phyloP scores from a whole-genome alignment of 1,140 invertebrate species.

The Asbolus verrucosus region DNA sequence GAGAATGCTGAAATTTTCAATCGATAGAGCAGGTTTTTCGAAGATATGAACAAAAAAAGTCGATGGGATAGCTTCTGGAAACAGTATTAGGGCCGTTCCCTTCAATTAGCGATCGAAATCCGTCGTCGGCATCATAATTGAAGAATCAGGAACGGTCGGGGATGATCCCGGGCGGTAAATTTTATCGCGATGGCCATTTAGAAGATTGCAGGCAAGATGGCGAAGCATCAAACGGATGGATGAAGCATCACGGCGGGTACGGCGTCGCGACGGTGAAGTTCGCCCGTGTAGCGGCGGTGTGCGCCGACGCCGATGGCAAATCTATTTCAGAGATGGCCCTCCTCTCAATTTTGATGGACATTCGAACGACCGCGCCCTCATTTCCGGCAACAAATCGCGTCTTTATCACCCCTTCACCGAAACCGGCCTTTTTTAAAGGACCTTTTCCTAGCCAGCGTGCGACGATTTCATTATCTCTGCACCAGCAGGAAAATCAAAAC shows the following conservation, averaged over 20 bases:
- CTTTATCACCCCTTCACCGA: slow-evolving; percentile 55
- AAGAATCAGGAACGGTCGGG: slow-evolving; percentile 47
- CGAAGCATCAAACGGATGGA: slow-evolving; percentile 49
- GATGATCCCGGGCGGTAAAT: slow-evolving; percentile 58
- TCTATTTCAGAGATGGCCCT: slow-evolving; percentile 62
- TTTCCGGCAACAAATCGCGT: slow-evolving; percentile 62
- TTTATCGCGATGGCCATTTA: slow-evolving; percentile 63
- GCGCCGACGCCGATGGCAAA: slow-evolving; percentile 58
- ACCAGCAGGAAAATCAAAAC: background rate
- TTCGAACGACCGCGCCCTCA: slow-evolving; percentile 64
- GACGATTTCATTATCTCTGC: background rate
- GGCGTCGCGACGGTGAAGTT: slow-evolving; percentile 58
- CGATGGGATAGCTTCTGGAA: too few species aligned
- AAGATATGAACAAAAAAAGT: too few species aligned
- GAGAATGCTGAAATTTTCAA: too few species aligned
- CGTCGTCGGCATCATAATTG: slow-evolving; percentile 32
- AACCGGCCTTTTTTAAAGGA: slow-evolving; percentile 15
- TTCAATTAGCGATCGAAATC: slow-evolving; percentile 22
- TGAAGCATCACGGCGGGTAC: slow-evolving; percentile 53
- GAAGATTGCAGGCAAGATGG: slow-evolving; percentile 63
- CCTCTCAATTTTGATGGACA: slow-evolving; percentile 66
- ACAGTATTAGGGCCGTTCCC: slow-evolving; percentile 17
- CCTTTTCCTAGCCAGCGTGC: background rate
- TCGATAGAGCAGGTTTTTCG: too few species aligned
- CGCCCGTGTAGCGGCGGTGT: slow-evolving; percentile 43